These are phyloP conservation scores for Coronaproctus castanopsis DNA, from an alignment of 2,888 invertebrate genomes.

Conservation along the genomic window DNA sequence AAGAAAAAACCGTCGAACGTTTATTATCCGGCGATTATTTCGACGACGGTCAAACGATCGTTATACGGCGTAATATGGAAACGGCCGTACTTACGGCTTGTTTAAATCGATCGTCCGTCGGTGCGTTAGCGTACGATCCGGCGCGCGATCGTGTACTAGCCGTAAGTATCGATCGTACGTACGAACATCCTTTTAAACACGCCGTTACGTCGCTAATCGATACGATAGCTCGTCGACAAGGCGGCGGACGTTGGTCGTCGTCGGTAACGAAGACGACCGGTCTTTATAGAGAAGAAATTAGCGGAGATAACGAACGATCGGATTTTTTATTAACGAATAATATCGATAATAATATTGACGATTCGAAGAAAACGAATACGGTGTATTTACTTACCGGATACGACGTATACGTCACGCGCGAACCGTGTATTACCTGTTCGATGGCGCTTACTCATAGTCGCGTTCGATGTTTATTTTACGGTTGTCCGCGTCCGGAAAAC, in stretches of 20 bases:
- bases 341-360: neutral
- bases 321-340: neutral
- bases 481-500: conserved; percentile 28
- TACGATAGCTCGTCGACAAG: conserved; percentile 57
- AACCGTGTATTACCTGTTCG: conserved; percentile 86
- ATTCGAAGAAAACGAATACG: no score
- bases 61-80: conserved; percentile 38
- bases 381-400: conserved; percentile 80
- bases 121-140: conserved; percentile 58
- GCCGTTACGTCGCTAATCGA: conserved; percentile 69
- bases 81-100: conserved; percentile 35
- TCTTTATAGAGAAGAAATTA: conserved; percentile 9
- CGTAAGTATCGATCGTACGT: conserved; percentile 35
- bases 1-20: conserved; percentile 49
- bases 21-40: conserved; percentile 42
- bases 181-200: conserved; percentile 54
- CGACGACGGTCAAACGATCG: conserved; percentile 29
- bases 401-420: conserved; percentile 56
- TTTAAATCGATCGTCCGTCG: conserved; percentile 23
- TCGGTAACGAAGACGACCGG: neutral
- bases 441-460: conserved; percentile 92
- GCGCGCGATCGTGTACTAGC: conserved; percentile 40
- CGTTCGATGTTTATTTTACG: conserved; percentile 59
- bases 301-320: neutral
- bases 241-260: conserved; percentile 17